A percentile compares a stretch with the other conserved stretches of the same genome.
Conservation (phyloP, 2,113 vertebrate species). For the Ammodytes marinus region DNA sequence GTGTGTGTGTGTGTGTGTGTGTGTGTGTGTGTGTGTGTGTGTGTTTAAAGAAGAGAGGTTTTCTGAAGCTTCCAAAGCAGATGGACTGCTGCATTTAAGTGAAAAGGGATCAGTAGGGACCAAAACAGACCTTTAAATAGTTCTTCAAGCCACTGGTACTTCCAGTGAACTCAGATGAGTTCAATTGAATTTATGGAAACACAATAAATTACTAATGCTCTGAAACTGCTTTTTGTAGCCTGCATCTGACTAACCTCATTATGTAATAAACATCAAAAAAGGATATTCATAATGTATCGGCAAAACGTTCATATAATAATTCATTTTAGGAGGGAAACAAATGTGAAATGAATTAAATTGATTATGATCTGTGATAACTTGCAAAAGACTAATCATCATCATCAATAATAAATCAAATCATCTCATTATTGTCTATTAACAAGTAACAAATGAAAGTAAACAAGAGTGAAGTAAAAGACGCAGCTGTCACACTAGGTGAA, state of each 20-base stretch:
- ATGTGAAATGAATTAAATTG: neutral
- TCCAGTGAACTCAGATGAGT: conserved; percentile 24
- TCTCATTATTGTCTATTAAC: conserved; percentile 57
- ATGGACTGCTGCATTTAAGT: conserved; percentile 41
- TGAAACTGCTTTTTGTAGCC: neutral
- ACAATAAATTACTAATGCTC: neutral
- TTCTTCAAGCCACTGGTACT: conserved; percentile 1
- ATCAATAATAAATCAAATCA: conserved; percentile 1
- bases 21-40: conserved; percentile 1
- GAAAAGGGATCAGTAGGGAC: conserved; percentile 35
- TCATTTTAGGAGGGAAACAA: neutral
- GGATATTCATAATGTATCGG: neutral
- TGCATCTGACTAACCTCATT: neutral
- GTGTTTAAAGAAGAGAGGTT: conserved; percentile 48
- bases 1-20: conserved; percentile 12
- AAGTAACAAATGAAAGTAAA: conserved; percentile 46
- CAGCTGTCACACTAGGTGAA: conserved; percentile 17
- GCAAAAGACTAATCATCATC: no score
- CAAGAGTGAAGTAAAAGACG: conserved; percentile 22
- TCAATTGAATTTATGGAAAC: neutral
- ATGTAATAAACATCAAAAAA: neutral
- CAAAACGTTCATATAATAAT: neutral
- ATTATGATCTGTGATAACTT: no score
- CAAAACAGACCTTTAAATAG: conserved; percentile 13
- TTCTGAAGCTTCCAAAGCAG: conserved; percentile 60